Evolutionary conservation across 2,113 vertebrate species (phyloP).

Genomic region (Platysternon megacephalum): DNA sequence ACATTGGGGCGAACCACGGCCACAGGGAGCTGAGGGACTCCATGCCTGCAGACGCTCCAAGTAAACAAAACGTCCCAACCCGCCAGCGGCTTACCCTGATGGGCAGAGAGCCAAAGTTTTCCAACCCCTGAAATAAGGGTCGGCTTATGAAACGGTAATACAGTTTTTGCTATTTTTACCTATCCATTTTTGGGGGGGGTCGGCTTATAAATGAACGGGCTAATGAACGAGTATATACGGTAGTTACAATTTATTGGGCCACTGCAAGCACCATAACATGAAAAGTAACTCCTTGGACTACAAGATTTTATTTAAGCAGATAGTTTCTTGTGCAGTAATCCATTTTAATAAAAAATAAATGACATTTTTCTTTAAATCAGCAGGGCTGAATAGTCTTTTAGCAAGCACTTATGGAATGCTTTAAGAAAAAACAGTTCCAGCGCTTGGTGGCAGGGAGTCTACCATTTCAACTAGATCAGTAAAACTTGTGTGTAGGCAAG

Average conservation of each 20-base stretch:
- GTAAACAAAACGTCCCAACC: no score
- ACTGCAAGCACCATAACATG: background rate
- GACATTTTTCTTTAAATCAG: background rate
- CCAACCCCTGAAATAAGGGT: no score
- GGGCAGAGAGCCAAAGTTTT: no score
- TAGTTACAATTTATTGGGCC: background rate
- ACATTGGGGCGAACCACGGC: no score
- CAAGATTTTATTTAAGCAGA: background rate
- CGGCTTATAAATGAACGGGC: no score
- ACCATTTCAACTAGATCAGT: background rate
- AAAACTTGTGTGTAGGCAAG: background rate
- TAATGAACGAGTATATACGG: no score
- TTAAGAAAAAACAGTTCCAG: background rate
- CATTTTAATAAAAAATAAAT: background rate
- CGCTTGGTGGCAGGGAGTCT: background rate
- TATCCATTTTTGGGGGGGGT: no score
- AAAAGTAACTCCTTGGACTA: background rate
- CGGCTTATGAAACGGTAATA: no score
- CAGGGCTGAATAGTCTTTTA: background rate
- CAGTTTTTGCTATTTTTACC: no score
- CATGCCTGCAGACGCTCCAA: no score
- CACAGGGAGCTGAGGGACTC: no score
- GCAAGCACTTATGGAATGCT: background rate
- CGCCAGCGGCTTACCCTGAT: no score
- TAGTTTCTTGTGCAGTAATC: background rate